These are phyloP conservation scores for Peromyscus eremicus DNA, from an alignment of 2,797 vertebrate species.

Conservation along the genomic window DNA sequence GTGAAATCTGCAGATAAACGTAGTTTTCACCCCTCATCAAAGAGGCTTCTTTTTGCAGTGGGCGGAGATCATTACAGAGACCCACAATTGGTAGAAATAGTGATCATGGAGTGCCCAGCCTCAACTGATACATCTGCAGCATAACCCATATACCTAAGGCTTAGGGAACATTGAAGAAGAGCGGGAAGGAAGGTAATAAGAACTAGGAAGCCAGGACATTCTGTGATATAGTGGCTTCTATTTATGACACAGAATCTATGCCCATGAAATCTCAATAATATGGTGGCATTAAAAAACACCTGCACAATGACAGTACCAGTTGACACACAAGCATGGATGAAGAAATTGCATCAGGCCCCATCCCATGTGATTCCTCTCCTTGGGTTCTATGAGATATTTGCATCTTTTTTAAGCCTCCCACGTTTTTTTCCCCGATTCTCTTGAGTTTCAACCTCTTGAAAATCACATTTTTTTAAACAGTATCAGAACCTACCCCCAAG, in stretches of 20 bases:
- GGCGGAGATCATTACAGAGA: not conserved
- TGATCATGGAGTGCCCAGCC: not conserved
- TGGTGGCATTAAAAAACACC: not conserved
- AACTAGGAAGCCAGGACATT: no score
- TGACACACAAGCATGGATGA: not conserved
- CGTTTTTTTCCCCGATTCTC: not conserved
- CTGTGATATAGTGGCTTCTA: not conserved
- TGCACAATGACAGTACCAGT: not conserved
- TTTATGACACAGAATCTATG: not conserved
- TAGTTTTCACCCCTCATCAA: no score
- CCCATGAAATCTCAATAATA: not conserved
- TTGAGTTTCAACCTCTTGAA: conserved; percentile 31
- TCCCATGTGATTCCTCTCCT: not conserved
- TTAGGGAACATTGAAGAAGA: not conserved
- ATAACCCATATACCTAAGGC: not conserved
- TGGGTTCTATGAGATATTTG: not conserved
- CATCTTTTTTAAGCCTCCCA: not conserved
- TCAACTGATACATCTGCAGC: not conserved
- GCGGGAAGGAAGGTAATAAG: not conserved
- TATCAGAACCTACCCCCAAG: not conserved
- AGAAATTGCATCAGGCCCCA: not conserved
- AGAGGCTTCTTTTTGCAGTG: not conserved
- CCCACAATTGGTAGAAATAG: not conserved
- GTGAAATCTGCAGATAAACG: not conserved
- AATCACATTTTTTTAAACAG: not conserved